Percentiles rank a stretch among this genome's conserved stretches.
phyloP scores from a whole-genome alignment of 2,797 vertebrate genomes.

The Knipowitschia caucasica region DNA sequence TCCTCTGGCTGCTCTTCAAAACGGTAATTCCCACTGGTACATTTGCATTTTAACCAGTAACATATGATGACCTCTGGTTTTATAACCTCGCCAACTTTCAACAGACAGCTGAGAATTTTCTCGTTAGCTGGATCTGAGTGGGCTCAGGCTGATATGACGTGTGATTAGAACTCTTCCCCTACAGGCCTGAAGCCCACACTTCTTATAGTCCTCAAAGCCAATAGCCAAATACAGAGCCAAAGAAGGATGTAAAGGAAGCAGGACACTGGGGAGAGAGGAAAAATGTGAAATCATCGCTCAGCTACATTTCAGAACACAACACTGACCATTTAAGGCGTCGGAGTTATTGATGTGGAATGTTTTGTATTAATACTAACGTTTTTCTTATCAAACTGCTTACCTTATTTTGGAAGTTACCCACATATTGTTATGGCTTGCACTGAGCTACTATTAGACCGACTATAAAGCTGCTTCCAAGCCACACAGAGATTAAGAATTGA shows the following conservation, averaged over 20 bases:
- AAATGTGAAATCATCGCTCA: conserved; percentile 7
- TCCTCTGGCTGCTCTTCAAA: conserved; percentile 56
- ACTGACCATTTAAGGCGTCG: background rate
- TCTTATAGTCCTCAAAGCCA: conserved; percentile 59
- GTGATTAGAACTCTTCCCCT: conserved; percentile 59
- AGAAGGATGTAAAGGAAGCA: conserved; percentile 16
- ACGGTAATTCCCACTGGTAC: conserved; percentile 52
- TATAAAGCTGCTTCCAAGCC: too few relatives aligned
- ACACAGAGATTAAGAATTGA: too few relatives aligned
- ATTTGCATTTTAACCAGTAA: conserved; percentile 51
- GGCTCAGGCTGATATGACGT: conserved; percentile 56
- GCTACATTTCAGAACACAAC: background rate
- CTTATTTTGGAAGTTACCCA: too few relatives aligned
- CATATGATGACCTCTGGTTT: conserved; percentile 66
- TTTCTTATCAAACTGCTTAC: too few relatives aligned
- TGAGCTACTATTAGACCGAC: too few relatives aligned
- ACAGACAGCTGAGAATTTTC: conserved; percentile 58
- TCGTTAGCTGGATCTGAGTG: conserved; percentile 57
- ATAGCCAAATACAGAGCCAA: conserved; percentile 24
- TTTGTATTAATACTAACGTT: too few relatives aligned
- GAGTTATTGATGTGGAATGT: too few relatives aligned
- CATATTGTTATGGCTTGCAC: too few relatives aligned
- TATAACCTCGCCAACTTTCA: conserved; percentile 50
- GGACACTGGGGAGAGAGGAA: conserved; percentile 40
- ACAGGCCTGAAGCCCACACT: conserved; percentile 51